Base-by-base conservation (phyloP, 1,140 invertebrate genomes). In the Trichonephila clavata region DNA sequence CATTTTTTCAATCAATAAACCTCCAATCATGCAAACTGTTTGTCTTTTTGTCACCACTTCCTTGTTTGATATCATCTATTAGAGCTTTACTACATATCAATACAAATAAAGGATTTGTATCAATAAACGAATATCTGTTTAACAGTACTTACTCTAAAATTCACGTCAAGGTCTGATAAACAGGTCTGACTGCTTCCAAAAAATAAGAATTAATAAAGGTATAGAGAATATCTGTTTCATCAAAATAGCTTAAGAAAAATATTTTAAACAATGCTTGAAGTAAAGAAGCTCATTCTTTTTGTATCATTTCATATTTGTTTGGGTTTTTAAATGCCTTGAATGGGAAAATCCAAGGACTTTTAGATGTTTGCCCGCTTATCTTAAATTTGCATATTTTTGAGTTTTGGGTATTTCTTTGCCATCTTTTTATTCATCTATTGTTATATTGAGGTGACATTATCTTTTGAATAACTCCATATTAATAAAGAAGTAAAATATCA, bases 11-110 rank as follows among this genome's bases (percentile, higher is more conserved):
- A 77, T 77, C 27, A 77, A 77, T 77, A 77, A 77, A 14, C 27
- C 71, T 32, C 16, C 71, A 16, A 32, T 77, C 16, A 77, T 77
- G 27, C 71, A 20, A 77, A 18, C 24, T 18, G 3, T 77, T 77
- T 77, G 16, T 32, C 27, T 39, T 39, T 77, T 77, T 20, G 71
- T 39, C 71, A 18, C 32, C 27, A 77, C 71, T 77, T 77, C 71
- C 71, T 77, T 77, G 71, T 77, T 77, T 32, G 71, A 77, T 77
- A 32, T 77, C 27, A 77, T 77, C 71, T 39, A 39, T 77, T 77
- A 2, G 71, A 77, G 7, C 24, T 27, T 39, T 14, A 32, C 14
- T 0, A 24, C 65, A 24, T 24, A 68, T 68, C 65, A 68, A 24
- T 68, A 68, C n/a, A 77, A 77, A 18, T 20, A 77, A 1, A 18